Evolutionary conservation across 2,888 invertebrate species (phyloP).

Genomic region (Ganaspis brasiliensis): DNA sequence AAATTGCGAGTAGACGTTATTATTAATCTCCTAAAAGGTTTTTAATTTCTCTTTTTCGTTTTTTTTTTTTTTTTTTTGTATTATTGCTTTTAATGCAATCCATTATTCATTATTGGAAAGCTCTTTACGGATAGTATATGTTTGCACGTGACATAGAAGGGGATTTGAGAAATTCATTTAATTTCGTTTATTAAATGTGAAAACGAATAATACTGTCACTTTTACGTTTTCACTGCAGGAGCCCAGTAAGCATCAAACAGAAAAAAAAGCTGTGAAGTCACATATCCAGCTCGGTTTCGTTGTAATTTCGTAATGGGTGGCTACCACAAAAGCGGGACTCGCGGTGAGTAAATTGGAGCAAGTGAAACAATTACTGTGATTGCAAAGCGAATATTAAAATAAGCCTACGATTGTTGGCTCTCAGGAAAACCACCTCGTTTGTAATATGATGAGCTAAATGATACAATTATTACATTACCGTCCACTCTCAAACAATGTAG

Average conservation of each 20-base stretch:
- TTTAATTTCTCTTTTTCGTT: neutral
- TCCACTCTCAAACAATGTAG: no score
- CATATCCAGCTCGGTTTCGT: conserved; percentile 17
- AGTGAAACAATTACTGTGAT: conserved; percentile 42
- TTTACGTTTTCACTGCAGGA: neutral
- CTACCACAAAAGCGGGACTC: conserved; percentile 23
- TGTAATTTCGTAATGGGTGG: conserved; percentile 35
- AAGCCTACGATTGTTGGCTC: neutral
- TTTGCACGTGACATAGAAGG: neutral
- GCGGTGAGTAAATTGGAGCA: conserved; percentile 38
- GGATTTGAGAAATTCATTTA: neutral
- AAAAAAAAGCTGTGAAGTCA: conserved; percentile 27
- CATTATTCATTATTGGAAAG: neutral
- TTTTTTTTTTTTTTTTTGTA: neutral
- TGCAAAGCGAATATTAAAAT: conserved; percentile 35
- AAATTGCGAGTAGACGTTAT: no score
- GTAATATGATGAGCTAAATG: neutral
- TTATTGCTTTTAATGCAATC: neutral
- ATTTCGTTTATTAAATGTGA: conserved; percentile 17
- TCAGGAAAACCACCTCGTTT: neutral
- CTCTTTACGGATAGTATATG: neutral
- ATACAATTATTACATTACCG: no score
- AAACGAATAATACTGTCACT: conserved; percentile 4
- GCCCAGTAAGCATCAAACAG: conserved; percentile 1
- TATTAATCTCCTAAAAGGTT: conserved; percentile 1